Conservation (phyloP, 2,888 invertebrate species). For the Drosophila austrosaltans region DNA sequence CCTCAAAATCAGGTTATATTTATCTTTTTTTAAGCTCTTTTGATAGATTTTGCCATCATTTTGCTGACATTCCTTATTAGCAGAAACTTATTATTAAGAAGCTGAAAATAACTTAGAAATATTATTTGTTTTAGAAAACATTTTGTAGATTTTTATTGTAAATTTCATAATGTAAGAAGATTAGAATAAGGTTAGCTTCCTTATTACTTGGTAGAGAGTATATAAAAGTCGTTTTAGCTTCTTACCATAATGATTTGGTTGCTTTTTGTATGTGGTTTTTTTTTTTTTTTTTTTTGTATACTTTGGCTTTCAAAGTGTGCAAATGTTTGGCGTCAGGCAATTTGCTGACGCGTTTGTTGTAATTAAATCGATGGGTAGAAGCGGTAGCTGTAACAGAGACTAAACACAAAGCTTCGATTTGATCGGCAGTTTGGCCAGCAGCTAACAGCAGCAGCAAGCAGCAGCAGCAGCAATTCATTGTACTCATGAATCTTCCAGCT, state of each 20-base stretch:
- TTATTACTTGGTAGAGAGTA: constrained; percentile 2
- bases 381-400: constrained; percentile 44
- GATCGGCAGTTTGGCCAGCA: constrained; percentile 54
- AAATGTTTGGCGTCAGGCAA: constrained; percentile 80
- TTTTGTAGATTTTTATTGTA: no score
- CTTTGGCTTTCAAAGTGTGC: constrained; percentile 74
- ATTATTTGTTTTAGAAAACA: no score
- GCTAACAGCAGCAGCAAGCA: constrained; percentile 16
- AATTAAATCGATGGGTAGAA: constrained; percentile 71
- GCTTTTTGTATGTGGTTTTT: constrained; percentile 34
- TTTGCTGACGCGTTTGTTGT: constrained; percentile 80
- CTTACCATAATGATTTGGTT: constrained; percentile 25
- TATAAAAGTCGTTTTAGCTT: background rate
- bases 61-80: no score
- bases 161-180: no score
- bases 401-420: constrained; percentile 65
- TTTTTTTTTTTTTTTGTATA: constrained; percentile 30
- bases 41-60: no score
- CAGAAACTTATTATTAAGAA: no score
- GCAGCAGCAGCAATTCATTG: constrained; percentile 66
- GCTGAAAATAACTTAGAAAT: no score
- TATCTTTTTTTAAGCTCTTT: no score
- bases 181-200: no score
- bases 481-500: constrained; percentile 75
- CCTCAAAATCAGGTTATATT: no score